Percentiles rank a stretch among this genome's conserved stretches.
Conservation (phyloP, 2,113 vertebrate genomes). For the Haemorhous mexicanus region DNA sequence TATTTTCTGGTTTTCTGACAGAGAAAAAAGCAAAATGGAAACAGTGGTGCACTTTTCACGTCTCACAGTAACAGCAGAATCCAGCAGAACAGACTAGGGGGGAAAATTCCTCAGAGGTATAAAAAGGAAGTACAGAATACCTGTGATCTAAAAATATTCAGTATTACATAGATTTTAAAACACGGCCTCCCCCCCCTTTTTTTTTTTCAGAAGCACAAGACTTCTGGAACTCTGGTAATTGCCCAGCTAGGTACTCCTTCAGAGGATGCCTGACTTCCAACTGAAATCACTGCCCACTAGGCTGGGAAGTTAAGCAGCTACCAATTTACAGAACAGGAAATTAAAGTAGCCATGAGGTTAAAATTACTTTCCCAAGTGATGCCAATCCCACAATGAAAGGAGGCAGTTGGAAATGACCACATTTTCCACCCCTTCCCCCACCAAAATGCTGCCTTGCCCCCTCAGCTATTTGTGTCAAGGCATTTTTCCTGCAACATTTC, state of each 20-base stretch:
- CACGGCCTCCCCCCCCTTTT: accelerated
- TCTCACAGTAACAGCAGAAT: not conserved
- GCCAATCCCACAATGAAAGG: conserved; percentile 43
- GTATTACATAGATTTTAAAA: not conserved
- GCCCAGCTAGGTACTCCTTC: not conserved
- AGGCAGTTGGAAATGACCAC: not conserved
- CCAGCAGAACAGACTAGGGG: not conserved
- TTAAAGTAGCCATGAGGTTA: conserved; percentile 37
- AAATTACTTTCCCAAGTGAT: conserved; percentile 20
- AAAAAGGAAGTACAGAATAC: not conserved
- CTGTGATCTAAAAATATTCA: not conserved
- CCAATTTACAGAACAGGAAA: conserved; percentile 49
- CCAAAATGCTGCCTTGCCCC: not conserved
- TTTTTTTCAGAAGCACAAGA: not conserved
- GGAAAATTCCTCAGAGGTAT: not conserved
- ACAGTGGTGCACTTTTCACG: not conserved
- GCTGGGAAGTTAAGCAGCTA: conserved; percentile 21
- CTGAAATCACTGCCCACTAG: not conserved
- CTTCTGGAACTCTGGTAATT: not conserved
- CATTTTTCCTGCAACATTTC: not conserved
- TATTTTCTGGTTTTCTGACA: not conserved
- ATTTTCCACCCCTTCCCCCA: conserved; percentile 31
- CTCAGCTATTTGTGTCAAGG: not conserved
- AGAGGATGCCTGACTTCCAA: not conserved
- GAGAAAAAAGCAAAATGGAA: not conserved